Percentiles rank a stretch among this genome's conserved stretches.
phyloP scores from a whole-genome alignment of 92 coral and sea anemone genomes.

The Porites lobata region DNA sequence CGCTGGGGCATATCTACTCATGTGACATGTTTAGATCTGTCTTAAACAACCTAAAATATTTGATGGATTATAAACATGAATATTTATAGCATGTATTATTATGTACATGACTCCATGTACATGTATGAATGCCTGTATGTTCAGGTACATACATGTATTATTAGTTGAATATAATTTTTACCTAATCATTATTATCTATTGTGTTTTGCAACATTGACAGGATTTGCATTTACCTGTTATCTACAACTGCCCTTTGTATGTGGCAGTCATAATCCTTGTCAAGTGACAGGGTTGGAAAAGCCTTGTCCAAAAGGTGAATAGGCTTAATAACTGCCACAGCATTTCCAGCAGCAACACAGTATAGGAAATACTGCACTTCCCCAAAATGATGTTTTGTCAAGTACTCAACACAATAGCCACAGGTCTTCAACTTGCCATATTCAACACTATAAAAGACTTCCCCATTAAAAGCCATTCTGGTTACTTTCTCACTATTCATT shows the following conservation, averaged over 20 bases:
- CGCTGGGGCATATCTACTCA: too few relatives aligned
- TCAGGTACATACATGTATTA: too few relatives aligned
- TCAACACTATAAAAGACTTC: constrained; percentile 35
- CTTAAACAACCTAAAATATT: too few relatives aligned
- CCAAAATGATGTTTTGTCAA: not conserved
- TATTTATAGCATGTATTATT: too few relatives aligned
- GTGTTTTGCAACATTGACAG: too few relatives aligned
- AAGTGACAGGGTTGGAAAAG: not conserved
- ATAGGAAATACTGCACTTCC: constrained; percentile 22
- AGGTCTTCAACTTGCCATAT: constrained; percentile 46
- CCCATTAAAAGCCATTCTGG: constrained; percentile 17
- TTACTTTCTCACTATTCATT: not conserved
- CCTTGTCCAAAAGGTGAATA: not conserved
- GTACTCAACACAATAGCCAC: constrained; percentile 41
- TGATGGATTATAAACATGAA: too few relatives aligned
- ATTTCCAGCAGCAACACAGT: not conserved
- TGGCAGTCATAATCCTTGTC: not conserved
- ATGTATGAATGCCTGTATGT: too few relatives aligned
- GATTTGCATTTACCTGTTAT: too few relatives aligned
- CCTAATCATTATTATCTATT: too few relatives aligned
- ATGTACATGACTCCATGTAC: too few relatives aligned
- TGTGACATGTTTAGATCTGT: too few relatives aligned
- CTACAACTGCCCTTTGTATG: not conserved
- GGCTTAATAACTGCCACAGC: constrained; percentile 43
- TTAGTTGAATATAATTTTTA: too few relatives aligned